Evolutionary conservation across 2,113 vertebrate species (phyloP).

Genomic region (Ivindomyrus marchei): DNA sequence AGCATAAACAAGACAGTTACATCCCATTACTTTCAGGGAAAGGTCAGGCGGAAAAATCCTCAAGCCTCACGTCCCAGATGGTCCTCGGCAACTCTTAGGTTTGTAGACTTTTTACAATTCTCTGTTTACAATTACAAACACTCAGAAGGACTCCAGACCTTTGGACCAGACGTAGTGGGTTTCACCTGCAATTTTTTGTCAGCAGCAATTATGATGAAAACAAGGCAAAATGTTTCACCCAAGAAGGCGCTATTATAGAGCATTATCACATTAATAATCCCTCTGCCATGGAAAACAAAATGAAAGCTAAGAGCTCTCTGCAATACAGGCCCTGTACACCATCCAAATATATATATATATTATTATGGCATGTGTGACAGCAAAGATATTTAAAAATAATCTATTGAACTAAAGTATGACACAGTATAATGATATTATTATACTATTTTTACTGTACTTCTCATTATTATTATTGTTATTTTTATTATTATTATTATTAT

Average conservation of each 20-base stretch:
- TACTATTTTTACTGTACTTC: neutral
- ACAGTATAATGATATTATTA: neutral
- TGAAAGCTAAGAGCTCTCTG: neutral
- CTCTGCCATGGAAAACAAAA: neutral
- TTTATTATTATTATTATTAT: neutral
- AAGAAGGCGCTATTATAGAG: neutral
- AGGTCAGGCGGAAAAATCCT: neutral
- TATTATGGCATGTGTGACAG: neutral
- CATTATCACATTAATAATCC: neutral
- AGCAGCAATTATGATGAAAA: neutral
- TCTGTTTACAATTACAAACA: neutral
- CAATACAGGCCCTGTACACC: neutral
- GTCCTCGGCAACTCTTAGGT: neutral
- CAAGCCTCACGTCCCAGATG: neutral
- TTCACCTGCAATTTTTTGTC: neutral
- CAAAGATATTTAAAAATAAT: neutral
- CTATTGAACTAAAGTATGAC: neutral
- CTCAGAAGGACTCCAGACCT: neutral
- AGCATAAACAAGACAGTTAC: constrained; percentile 13
- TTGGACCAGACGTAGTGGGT: neutral
- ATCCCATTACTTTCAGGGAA: constrained; percentile 4
- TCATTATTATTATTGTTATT: neutral
- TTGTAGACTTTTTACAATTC: neutral
- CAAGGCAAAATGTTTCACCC: neutral
- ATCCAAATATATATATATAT: neutral